Evolutionary conservation across 2,888 invertebrate genomes (phyloP), one percentile per base, ranked within the genome.

Genomic region (Drosophila pseudotakahashii): DNA sequence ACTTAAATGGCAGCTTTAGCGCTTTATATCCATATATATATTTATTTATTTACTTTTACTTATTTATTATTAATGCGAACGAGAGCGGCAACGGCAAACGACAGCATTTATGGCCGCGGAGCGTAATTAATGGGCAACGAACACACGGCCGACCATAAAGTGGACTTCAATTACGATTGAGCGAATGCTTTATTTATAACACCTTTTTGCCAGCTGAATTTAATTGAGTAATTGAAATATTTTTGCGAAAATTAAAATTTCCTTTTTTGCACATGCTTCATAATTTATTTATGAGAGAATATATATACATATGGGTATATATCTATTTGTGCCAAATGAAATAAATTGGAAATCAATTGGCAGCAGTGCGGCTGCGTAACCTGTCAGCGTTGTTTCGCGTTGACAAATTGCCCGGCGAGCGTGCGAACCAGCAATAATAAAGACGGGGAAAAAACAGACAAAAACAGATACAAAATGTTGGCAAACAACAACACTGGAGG

Each of bases 291-390:
- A 76, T 70, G 79, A 36, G 34, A 3, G 60, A 42, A 32, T n/a
- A 26, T 10, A 6, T 23, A 34, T 30, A 13, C 19, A 13, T 68
- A 14, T n/a, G n/a, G n/a, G n/a, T 53, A 11, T 37, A 14, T 26
- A 11, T 19, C 7, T 39, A 7, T 23, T 7, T 55, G 71, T 71
- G 66, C 41, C 42, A 68, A 45, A 66, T 67, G 16, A 66, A 54
- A 36, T 71, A 37, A 73, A 64, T 74, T 61, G 52, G 63, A 70
- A 64, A 51, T 34, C 50, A 52, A 67, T 53, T 73, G 55, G 61
- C 84, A 55, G 67, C 75, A 73, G 58, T 87, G 89, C 88, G 89
- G 68, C 89, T 89, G 82, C 89, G 89, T 89, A 89, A 84, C 85
- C 77, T 84, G 82, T 79, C 88, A 68, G 68, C 81, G 60, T 61